phyloP scores from a whole-genome alignment of 2,888 invertebrate species.

The Tinea trinotella region DNA sequence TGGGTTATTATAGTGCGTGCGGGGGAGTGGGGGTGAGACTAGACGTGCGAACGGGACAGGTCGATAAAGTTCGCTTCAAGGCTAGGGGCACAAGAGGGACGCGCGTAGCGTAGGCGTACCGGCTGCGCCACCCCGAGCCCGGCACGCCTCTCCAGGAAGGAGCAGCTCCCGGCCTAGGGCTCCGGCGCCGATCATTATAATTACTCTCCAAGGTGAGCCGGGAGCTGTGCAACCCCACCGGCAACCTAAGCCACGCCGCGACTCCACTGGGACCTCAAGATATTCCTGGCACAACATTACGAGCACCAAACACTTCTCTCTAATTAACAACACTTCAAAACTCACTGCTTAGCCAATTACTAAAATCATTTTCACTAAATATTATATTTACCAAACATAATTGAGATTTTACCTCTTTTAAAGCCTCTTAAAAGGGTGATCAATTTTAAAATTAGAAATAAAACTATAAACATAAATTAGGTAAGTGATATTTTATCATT shows the following conservation, averaged over 20 bases:
- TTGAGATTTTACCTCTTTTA: conserved; percentile 12
- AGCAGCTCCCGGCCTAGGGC: conserved; percentile 60
- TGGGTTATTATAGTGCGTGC: conserved; percentile 69
- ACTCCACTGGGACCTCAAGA: conserved; percentile 47
- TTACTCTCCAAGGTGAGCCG: conserved; percentile 70
- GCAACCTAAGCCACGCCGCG: conserved; percentile 52
- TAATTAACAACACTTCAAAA: conserved; percentile 53
- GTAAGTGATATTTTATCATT: neutral
- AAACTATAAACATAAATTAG: neutral
- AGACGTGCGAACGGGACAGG: conserved; percentile 43
- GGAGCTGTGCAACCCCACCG: conserved; percentile 54
- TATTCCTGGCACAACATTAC: conserved; percentile 39
- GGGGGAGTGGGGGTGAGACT: conserved; percentile 57
- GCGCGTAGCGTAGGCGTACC: conserved; percentile 58
- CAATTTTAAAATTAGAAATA: neutral
- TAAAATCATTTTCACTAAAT: conserved; percentile 13
- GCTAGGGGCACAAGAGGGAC: conserved; percentile 36
- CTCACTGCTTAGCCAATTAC: conserved; percentile 33
- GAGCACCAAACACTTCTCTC: conserved; percentile 39
- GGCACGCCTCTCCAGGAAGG: conserved; percentile 68
- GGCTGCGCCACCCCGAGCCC: conserved; percentile 62
- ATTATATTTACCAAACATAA: conserved; percentile 11
- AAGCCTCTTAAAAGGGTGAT: conserved; percentile 1
- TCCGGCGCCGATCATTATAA: conserved; percentile 71
- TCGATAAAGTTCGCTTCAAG: conserved; percentile 24